These are phyloP conservation scores for Porites cylindrica DNA, from an alignment of 92 coral and sea anemone genomes.

Conservation along the genomic window DNA sequence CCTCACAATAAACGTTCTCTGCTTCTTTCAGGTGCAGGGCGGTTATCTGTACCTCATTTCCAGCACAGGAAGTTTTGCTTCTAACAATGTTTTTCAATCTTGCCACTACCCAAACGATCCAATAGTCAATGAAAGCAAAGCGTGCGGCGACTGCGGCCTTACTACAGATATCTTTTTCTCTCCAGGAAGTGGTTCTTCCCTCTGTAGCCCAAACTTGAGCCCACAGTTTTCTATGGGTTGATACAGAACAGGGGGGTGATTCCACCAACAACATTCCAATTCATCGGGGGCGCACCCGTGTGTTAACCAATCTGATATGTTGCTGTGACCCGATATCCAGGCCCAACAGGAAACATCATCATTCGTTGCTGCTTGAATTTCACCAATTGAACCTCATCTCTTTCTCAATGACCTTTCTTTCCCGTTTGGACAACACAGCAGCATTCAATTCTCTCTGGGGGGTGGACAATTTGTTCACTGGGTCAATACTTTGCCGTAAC, in stretches of 20 bases:
- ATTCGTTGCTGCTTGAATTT: too few relatives aligned
- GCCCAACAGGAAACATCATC: too few relatives aligned
- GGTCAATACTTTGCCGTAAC: constrained; percentile 80
- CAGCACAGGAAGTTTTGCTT: constrained; percentile 59
- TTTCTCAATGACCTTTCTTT: constrained; percentile 63
- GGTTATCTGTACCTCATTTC: constrained; percentile 17
- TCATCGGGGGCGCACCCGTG: too few relatives aligned
- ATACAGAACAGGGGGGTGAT: too few relatives aligned
- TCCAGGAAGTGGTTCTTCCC: constrained; percentile 64
- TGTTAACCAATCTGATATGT: too few relatives aligned
- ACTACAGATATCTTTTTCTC: constrained; percentile 63
- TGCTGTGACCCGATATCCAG: too few relatives aligned
- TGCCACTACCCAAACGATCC: constrained; percentile 66
- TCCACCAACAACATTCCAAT: too few relatives aligned
- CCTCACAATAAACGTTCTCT: constrained; percentile 60
- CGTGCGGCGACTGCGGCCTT: constrained; percentile 34
- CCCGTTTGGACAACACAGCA: constrained; percentile 72
- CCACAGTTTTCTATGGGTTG: constrained; percentile 66
- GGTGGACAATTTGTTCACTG: constrained; percentile 64
- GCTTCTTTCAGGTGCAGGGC: constrained; percentile 54
- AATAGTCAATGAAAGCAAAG: constrained; percentile 47
- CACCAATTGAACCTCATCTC: constrained; percentile 73
- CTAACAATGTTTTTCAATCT: constrained; percentile 35
- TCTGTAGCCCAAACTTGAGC: constrained; percentile 71
- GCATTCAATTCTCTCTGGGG: constrained; percentile 70